phyloP scores from a whole-genome alignment of 2,113 vertebrate genomes.

The Nyctibius bracteatus region DNA sequence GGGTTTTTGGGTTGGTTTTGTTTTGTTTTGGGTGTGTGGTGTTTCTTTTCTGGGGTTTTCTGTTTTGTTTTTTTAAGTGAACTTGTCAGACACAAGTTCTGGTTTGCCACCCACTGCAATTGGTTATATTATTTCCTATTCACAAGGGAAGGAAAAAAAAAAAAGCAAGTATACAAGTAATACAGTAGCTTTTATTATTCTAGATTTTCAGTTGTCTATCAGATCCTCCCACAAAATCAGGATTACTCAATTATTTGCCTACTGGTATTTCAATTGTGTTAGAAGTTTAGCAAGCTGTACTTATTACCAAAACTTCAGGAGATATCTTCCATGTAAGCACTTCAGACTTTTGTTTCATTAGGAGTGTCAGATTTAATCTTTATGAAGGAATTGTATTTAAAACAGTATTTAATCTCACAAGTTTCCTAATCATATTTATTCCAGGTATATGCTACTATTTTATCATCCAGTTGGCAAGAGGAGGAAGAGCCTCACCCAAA shows the following conservation, averaged over 20 bases:
- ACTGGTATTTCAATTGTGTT: not conserved
- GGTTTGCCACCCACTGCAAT: not conserved
- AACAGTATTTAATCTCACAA: not conserved
- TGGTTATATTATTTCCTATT: not conserved
- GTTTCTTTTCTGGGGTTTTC: not conserved
- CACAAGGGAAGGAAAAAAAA: not conserved
- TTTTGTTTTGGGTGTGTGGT: not conserved
- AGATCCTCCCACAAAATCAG: constrained; percentile 2
- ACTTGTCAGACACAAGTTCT: not conserved
- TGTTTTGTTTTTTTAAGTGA: not conserved
- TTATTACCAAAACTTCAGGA: not conserved
- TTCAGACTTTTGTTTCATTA: not conserved
- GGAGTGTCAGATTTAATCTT: not conserved
- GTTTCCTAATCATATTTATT: not conserved
- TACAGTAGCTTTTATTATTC: not conserved
- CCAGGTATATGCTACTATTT: not conserved
- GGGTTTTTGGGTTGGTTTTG: not conserved
- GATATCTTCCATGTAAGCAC: not conserved
- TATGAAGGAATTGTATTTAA: not conserved
- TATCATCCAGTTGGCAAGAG: not conserved
- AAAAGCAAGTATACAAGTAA: not conserved
- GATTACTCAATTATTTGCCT: constrained; percentile 34
- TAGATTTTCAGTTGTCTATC: not conserved
- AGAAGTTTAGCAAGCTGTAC: constrained; percentile 8
- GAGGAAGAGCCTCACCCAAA: not conserved